These are phyloP conservation scores for Lepus townsendii DNA, from an alignment of 2,797 vertebrate species.

Conservation along the genomic window DNA sequence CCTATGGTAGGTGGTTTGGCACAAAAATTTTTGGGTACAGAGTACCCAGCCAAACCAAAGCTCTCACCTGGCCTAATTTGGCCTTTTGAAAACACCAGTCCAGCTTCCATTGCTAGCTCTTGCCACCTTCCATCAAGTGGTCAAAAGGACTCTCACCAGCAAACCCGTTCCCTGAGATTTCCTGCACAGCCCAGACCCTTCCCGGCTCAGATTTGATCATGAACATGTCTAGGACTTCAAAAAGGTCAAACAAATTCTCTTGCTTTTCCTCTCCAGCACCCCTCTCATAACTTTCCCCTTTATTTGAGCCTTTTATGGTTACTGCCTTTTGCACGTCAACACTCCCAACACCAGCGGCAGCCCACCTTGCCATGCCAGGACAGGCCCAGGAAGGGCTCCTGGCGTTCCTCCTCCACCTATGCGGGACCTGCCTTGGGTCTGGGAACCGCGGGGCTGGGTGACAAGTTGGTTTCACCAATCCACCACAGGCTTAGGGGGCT, in stretches of 20 bases:
- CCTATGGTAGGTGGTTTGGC: neutral
- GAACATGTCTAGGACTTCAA: slow-evolving; percentile 69
- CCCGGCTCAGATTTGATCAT: slow-evolving; percentile 39
- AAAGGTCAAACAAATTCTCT: slow-evolving; percentile 69
- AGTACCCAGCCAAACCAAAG: neutral
- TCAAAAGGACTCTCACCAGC: slow-evolving; percentile 27
- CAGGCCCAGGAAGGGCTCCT: slow-evolving; percentile 47
- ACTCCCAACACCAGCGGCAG: slow-evolving; percentile 71
- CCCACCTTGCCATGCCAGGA: slow-evolving; percentile 70
- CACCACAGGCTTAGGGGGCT: neutral
- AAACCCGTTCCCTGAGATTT: slow-evolving; percentile 48
- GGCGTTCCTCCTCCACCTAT: neutral
- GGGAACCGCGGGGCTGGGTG: neutral
- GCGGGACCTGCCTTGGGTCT: neutral
- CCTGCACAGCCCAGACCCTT: slow-evolving; percentile 35
- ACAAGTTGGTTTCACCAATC: neutral
- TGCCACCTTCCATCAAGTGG: neutral
- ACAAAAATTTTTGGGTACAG: neutral
- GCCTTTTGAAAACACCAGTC: slow-evolving; percentile 16
- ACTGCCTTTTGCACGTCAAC: slow-evolving; percentile 76
- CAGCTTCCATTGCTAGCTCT: neutral
- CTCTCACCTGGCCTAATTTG: slow-evolving; percentile 12
- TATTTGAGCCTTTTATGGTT: slow-evolving; percentile 82
- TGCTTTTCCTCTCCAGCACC: slow-evolving; percentile 67
- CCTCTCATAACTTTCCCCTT: slow-evolving; percentile 78